Evolutionary conservation across 1,140 invertebrate species (phyloP), one percentile per base, ranked within the genome.

Genomic region (Heliconius himera): DNA sequence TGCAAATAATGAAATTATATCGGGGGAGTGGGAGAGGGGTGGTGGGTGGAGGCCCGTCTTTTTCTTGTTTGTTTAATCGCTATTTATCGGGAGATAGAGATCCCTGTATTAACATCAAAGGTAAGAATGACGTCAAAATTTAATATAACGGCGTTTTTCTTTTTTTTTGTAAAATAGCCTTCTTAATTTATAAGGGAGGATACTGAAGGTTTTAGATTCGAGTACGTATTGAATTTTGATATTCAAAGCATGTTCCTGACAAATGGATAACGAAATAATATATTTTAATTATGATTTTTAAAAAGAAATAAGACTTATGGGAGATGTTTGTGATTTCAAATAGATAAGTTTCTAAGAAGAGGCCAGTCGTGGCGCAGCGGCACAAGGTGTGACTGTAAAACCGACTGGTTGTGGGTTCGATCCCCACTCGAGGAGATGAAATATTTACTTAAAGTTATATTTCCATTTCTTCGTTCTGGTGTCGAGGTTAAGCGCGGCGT

Each of bases 1-100:
- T 36, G 54, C 38, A 73, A 88, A 89, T 92, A 92, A 92, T 90
- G 89, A 92, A 92, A 91, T 92, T 92, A 92, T 89, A 81, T 79
- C 82, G 78, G 74, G 81, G 77, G 81, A 81, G 82, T 78, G 81
- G 76, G 38, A 49, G 76, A 60, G 74, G 71, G 72, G 74, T 54
- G 79, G 76, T 70, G 29, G 29, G 18, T 54, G 79, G 72, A n/a
- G 36, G 20, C 38, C 71, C 74, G 70, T 79, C 75, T 83, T 85
- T 84, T 85, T 85, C 89, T 90, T 89, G 88, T 91, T 90, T 91
- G 88, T 87, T 86, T 87, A 90, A 90, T 87, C 88, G 84, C 88
- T 88, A 90, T 91, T 90, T 91, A 91, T 91, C 89, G 89, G 88
- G 82, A 87, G 90, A 92, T 92, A 87, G 75, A 29, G 71, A 76